phyloP scores from a whole-genome alignment of 1,140 invertebrate genomes.

The Drosophila truncata region DNA sequence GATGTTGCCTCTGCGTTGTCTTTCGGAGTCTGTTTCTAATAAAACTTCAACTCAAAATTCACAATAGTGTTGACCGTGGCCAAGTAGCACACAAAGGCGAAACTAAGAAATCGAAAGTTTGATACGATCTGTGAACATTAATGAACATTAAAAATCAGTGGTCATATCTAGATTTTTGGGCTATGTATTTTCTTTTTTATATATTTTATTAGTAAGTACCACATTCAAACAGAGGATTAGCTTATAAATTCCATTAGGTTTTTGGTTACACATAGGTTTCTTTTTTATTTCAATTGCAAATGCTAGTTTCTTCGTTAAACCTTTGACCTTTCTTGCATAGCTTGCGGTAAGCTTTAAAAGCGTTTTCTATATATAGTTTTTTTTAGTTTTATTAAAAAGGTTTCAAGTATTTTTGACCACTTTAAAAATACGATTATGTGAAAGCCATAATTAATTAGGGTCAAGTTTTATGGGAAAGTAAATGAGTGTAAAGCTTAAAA shows the following conservation, averaged over 20 bases:
- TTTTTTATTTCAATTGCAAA: no score
- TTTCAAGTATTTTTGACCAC: not conserved
- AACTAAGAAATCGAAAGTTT: constrained; percentile 35
- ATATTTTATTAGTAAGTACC: not conserved
- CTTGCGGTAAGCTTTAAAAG: constrained; percentile 13
- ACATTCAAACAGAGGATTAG: no score
- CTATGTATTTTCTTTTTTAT: not conserved
- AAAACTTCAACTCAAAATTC: constrained; percentile 35
- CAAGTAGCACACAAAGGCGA: constrained; percentile 66
- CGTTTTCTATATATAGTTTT: not conserved
- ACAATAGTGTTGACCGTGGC: constrained; percentile 68
- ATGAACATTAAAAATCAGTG: constrained; percentile 11
- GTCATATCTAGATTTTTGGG: not conserved
- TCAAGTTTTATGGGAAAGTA: constrained; percentile 4
- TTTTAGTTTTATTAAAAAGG: not conserved
- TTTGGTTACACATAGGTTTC: no score
- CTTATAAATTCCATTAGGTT: no score
- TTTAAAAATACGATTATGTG: not conserved
- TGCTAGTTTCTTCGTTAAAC: not conserved
- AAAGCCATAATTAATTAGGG: constrained; percentile 1
- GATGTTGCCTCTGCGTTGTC: constrained; percentile 26
- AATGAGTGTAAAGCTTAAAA: not conserved
- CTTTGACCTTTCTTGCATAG: not conserved
- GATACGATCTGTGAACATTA: constrained; percentile 5
- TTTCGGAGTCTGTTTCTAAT: constrained; percentile 23